A percentile compares a stretch with the other conserved stretches of the same genome.
These are phyloP conservation scores for Drosophila nannoptera DNA, from an alignment of 1,140 invertebrate genomes.

Conservation along the genomic window DNA sequence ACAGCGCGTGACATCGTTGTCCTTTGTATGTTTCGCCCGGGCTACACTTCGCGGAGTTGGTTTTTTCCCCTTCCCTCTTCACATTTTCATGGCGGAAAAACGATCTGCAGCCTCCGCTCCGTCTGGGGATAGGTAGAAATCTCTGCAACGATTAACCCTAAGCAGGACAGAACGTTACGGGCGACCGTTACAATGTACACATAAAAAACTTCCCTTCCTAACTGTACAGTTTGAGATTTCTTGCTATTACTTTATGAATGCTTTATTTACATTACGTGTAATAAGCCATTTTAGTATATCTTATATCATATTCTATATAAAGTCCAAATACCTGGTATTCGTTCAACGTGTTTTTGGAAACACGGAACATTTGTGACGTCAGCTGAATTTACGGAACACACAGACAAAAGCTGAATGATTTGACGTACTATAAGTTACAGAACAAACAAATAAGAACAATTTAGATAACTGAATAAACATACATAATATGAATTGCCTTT, in stretches of 20 bases:
- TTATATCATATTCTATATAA: too few species aligned
- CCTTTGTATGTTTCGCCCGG: constrained; percentile 41
- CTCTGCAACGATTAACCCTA: constrained; percentile 35
- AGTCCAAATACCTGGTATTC: too few species aligned
- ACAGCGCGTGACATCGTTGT: constrained; percentile 72
- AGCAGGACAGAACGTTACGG: constrained; percentile 14
- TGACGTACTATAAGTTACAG: too few species aligned
- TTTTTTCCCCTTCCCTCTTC: constrained; percentile 34
- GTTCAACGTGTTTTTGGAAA: too few species aligned
- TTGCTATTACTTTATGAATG: not conserved
- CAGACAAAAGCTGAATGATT: too few species aligned
- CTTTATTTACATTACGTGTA: not conserved
- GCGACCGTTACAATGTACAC: constrained; percentile 12
- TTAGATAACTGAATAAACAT: too few species aligned
- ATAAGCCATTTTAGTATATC: too few species aligned
- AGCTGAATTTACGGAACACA: too few species aligned
- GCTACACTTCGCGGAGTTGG: constrained; percentile 10
- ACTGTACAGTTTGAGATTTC: not conserved
- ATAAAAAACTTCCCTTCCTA: constrained; percentile 7
- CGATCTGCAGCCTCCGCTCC: constrained; percentile 31
- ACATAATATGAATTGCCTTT: too few species aligned
- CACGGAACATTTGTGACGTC: too few species aligned
- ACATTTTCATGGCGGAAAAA: constrained; percentile 60
- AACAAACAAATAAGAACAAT: too few species aligned
- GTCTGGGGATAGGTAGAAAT: constrained; percentile 40